phyloP scores from a whole-genome alignment of 2,888 invertebrate genomes.

The Drosophila emarginata region DNA sequence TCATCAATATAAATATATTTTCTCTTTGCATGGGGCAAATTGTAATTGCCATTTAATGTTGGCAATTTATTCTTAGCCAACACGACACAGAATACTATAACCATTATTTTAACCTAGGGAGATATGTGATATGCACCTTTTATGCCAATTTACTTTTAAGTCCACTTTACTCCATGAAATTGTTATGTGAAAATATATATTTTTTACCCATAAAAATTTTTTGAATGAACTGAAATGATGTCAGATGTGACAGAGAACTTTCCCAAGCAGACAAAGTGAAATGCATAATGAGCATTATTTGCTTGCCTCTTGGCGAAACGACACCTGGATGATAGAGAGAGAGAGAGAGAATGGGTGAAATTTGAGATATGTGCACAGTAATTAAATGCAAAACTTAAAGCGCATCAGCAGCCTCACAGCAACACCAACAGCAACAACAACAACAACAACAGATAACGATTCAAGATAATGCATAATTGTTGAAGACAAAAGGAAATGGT shows the following conservation, averaged over 20 bases:
- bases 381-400: conserved; percentile 70
- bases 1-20: no score
- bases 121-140: no score
- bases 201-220: not conserved
- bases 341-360: conserved; percentile 45
- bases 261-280: conserved; percentile 51
- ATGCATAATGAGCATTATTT: conserved; percentile 71
- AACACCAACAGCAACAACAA: conserved; percentile 14
- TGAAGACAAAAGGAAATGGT: conserved; percentile 68
- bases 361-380: conserved; percentile 73
- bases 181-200: not conserved
- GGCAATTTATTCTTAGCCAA: conserved; percentile 11
- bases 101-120: not conserved
- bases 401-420: conserved; percentile 31
- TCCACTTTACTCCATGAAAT: not conserved
- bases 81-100: not conserved
- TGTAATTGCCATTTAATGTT: conserved; percentile 10
- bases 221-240: conserved; percentile 7
- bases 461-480: conserved; percentile 72
- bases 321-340: conserved; percentile 45
- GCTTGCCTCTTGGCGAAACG: conserved; percentile 31
- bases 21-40: conserved; percentile 8
- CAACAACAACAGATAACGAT: conserved; percentile 41
- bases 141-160: not conserved
- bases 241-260: conserved; percentile 16